Base-by-base conservation (phyloP, 2,888 invertebrate genomes). In the Homarus gammarus region DNA sequence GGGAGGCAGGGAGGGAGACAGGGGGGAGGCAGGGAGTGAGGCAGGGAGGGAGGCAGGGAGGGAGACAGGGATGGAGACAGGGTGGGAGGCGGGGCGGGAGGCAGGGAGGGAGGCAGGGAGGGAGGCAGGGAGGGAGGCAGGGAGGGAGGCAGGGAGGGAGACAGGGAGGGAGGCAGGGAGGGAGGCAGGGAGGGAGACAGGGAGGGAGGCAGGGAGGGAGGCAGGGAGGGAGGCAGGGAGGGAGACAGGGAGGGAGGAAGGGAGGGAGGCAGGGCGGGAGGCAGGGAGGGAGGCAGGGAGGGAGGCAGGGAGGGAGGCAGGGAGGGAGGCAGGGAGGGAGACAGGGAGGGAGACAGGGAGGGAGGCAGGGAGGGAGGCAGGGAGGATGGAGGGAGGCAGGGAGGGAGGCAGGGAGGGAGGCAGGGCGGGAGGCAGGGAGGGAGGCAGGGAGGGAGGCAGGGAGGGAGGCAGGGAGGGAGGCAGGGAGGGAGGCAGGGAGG, bases 391-490 rank as follows among this genome's bases (percentile, higher is more conserved):
- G n/a, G n/a, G n/a, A n/a, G 27, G 18, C 18, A 61, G 64, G 31
- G 40, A 40, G 33, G 72, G 33, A 40, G n/a, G n/a, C 64, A 3
- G 15, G 40, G n/a, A 56, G 64, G 15, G 27, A 12, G 33, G 68
- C n/a, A n/a, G n/a, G n/a, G n/a, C n/a, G n/a, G n/a, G n/a, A n/a
- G n/a, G n/a, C n/a, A 27, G 22, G 27, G 33, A 40, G 31, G n/a
- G 78, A 75, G 75, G 22, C 75, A 36, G 40, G 10, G 15, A 38
- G 40, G n/a, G n/a, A 38, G 44, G n/a, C 75, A 38, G 73, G 73
- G 2, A 73, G 73, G 73, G 38, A 73, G 38, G 18, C 64, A 31
- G 38, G 73, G 2, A 38, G 75, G 40, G 77, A 77, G 77, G 77
- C 15, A 18, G 31, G 36, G 27, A 72, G 49, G 56, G 36, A 73